Conservation (phyloP, 2,113 vertebrate genomes). For the Tupaia tana region DNA sequence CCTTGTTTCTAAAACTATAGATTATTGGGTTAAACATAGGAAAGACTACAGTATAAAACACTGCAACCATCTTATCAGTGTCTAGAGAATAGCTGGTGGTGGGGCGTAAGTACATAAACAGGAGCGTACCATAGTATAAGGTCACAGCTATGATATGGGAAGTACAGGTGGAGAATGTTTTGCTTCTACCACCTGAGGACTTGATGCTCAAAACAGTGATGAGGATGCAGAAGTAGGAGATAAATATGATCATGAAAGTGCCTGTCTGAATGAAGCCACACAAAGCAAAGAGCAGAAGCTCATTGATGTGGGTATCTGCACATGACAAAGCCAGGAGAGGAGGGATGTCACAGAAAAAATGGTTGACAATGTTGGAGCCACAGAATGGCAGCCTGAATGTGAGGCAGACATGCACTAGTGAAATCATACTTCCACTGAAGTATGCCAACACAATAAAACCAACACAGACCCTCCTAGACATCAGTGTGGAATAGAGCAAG, state of each 20-base stretch:
- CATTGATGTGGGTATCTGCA: neutral
- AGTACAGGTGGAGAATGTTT: conserved; percentile 77
- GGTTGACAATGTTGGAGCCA: conserved; percentile 57
- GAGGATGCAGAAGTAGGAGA: conserved; percentile 71
- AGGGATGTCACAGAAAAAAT: conserved; percentile 81
- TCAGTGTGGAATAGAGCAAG: conserved; percentile 26
- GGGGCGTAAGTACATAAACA: conserved; percentile 81
- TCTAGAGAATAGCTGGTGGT: conserved; percentile 59
- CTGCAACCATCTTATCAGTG: conserved; percentile 43
- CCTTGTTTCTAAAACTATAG: conserved; percentile 81
- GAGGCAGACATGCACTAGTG: conserved; percentile 63
- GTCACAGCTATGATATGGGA: conserved; percentile 77
- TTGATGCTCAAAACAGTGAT: conserved; percentile 51
- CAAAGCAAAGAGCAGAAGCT: conserved; percentile 74
- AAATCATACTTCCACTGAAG: conserved; percentile 50
- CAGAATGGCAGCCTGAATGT: conserved; percentile 65
- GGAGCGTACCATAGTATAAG: conserved; percentile 74
- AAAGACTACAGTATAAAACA: conserved; percentile 80
- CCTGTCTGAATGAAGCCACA: conserved; percentile 78
- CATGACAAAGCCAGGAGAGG: conserved; percentile 69
- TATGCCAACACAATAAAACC: conserved; percentile 44
- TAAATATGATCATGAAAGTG: conserved; percentile 65
- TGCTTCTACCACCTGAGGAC: neutral
- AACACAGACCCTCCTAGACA: conserved; percentile 59
- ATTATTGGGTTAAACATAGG: conserved; percentile 84